Conservation (phyloP, 2,113 vertebrate species). For the Tragelaphus imberbis region DNA sequence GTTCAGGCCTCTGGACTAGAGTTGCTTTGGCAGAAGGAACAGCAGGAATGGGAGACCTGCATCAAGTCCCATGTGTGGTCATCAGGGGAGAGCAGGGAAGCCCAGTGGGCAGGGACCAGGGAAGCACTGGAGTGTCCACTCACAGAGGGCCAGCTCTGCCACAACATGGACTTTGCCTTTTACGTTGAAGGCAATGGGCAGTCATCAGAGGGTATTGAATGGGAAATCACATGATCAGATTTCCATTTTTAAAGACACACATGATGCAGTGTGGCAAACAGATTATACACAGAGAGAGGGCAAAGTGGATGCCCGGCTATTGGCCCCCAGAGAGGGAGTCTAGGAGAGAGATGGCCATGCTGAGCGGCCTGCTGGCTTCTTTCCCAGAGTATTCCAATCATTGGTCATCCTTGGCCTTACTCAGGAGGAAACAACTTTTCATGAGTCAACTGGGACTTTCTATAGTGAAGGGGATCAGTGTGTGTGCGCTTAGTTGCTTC, state of each 20-base stretch:
- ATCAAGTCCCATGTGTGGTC: not conserved
- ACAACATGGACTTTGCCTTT: not conserved
- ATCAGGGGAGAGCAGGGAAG: not conserved
- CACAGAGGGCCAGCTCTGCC: not conserved
- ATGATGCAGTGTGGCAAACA: not conserved
- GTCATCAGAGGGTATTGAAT: not conserved
- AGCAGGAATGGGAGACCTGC: not conserved
- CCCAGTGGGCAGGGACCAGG: too few species aligned
- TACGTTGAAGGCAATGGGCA: not conserved
- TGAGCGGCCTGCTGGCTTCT: not conserved
- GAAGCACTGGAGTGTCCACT: fast-evolving
- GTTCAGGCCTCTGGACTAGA: not conserved
- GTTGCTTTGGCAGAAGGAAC: not conserved
- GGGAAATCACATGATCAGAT: not conserved
- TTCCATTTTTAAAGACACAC: not conserved
- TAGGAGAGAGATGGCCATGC: not conserved
- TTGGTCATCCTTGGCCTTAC: not conserved
- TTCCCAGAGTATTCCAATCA: not conserved
- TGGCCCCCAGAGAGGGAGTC: not conserved
- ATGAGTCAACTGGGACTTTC: not conserved
- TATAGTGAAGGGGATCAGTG: not conserved
- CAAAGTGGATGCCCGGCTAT: not conserved
- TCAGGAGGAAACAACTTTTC: not conserved
- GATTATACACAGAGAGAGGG: not conserved
- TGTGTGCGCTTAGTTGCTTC: not conserved